Base-by-base conservation (phyloP, 2,888 invertebrate genomes). In the Tortricodes alternella region DNA sequence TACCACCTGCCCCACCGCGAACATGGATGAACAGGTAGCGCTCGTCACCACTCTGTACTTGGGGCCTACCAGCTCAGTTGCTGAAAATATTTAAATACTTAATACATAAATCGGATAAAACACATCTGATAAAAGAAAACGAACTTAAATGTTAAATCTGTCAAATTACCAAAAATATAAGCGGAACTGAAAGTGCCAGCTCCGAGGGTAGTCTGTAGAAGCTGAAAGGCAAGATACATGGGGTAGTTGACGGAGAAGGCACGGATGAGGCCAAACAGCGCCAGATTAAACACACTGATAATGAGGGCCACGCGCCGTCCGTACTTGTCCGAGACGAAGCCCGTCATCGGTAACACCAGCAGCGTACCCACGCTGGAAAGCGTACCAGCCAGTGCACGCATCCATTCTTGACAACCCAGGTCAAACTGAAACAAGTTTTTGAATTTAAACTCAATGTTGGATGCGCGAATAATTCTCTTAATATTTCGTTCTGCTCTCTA, bases 31-130 rank as follows among this genome's bases (percentile, higher is more conserved):
- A 6, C 93, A 91, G 8, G 94, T 83, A 1, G 94, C 93, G 53
- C 95, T 93, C 1, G 93, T 93, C 11, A 95, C 68, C 0, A 95
- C 95, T 29, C 96, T 91, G 57, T 93, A 93, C 46, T 93, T 93
- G 0, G 95, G 95, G 0, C 95, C 95, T 2, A 96, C 95, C 64
- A 96, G 82, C 77, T 96, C 96, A 56, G 96, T 91, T 43, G 93
- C 95, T 95, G 73, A 5, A 71, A 81, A 70, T 53, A 15, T 21
- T 16, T 3, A 1, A 8, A 4, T 11, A 11, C 2, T 21, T 27
- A 3, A 8, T 27, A 8, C 2, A 6, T 46, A 46, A 3, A 21
- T 34, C 18, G 15, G 4, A 1, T 1, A 9, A n/a, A 8, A 24
- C 15, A 24, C 2, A 5, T 13, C 9, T 15, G 8, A 11, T 1